Evolutionary conservation across 2,888 invertebrate species (phyloP), one percentile per base, ranked within the genome.

Genomic region (Dryobotodes eremita): DNA sequence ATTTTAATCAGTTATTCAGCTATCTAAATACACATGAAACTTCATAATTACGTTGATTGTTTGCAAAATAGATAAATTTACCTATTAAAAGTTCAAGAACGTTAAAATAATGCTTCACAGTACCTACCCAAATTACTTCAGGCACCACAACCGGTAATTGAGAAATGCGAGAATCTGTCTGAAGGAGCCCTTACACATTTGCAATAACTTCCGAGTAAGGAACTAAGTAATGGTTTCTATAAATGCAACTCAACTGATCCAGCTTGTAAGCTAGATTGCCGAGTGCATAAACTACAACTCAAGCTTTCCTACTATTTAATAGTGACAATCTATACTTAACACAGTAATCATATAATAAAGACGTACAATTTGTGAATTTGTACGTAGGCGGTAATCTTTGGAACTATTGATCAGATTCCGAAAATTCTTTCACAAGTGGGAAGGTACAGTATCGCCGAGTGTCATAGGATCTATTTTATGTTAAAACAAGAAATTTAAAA

Each of bases 201-300:
- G 86, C 85, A 82, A 90, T 86, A 81, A 88, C 89, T 91, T 91
- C 90, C 90, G 83, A 89, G 86, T 85, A 83, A 77, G 84, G 80
- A 88, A 59, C 59, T 50, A 42, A 88, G 82, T 78, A 87, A 89
- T 86, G 75, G 82, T 75, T 80, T 79, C 82, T 85, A 80, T 82
- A 79, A 86, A 89, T 75, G 76, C 82, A 80, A 83, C 79, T 26
- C 66, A 66, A 71, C 80, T 70, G 68, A 50, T 70, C 68, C 23
- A 31, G 62, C 72, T 70, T 48, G 65, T 6, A 65, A 11, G 75
- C 42, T 46, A 23, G 46, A 53, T n/a, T n/a, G 10, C 11, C 73
- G 17, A 62, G 31, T 20, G 53, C 42, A 20, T 46, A 78, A 36
- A n/a, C 11, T 36, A 36, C 36, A 42, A 70, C 20, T 42, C 70